Conservation (phyloP, 1,140 invertebrate genomes). For the Sycophaga agraensis region DNA sequence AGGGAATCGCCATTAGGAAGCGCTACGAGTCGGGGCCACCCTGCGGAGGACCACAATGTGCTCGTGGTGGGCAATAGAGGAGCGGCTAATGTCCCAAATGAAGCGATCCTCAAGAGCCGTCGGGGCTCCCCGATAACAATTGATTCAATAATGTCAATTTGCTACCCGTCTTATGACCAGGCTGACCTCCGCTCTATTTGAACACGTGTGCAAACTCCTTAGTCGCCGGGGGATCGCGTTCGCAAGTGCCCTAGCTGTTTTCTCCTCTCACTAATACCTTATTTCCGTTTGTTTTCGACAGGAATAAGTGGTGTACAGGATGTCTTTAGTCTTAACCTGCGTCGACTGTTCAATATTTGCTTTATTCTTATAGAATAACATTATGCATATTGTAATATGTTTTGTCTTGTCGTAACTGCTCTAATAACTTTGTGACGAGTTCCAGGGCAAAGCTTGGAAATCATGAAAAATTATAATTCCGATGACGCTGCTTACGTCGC, state of each 20-base stretch:
- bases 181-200: background rate
- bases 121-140: conserved; percentile 24
- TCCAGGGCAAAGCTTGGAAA: too few relatives aligned
- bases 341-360: too few relatives aligned
- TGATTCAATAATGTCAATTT: conserved; percentile 29
- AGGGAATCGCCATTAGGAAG: conserved; percentile 45
- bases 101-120: conserved; percentile 6
- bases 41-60: conserved; percentile 38
- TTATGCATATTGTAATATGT: too few relatives aligned
- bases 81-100: conserved; percentile 10
- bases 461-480: too few relatives aligned
- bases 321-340: too few relatives aligned
- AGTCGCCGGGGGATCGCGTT: background rate
- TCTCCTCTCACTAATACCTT: background rate
- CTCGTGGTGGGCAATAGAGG: background rate
- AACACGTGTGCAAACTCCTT: conserved; percentile 13
- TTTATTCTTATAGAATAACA: too few relatives aligned
- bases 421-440: too few relatives aligned
- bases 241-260: too few relatives aligned
- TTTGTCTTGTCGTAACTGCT: too few relatives aligned
- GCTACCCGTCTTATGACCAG: conserved; percentile 12
- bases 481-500: too few relatives aligned
- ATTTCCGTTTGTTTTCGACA: background rate
- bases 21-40: conserved; percentile 35
- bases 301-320: too few relatives aligned